A percentile compares a stretch with the other conserved stretches of the same genome.
These are phyloP conservation scores for Thalassophryne amazonica DNA, from an alignment of 2,797 vertebrate genomes.

Conservation along the genomic window DNA sequence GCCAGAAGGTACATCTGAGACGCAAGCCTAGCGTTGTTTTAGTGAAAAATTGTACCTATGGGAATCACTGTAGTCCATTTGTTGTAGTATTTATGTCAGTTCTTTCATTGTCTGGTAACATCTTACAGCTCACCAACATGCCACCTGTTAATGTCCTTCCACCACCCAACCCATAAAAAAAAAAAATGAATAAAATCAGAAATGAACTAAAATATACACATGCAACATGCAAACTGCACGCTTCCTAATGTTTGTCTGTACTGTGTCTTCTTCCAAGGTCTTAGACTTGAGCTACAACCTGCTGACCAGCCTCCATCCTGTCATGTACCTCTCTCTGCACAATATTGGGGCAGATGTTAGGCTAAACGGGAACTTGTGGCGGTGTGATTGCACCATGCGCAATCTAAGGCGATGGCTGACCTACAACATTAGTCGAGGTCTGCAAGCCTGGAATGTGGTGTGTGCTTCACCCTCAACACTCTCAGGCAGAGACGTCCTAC, in stretches of 20 bases:
- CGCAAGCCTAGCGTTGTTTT: too few relatives aligned
- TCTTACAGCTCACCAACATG: too few relatives aligned
- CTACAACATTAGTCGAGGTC: constrained; percentile 59
- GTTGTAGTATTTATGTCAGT: too few relatives aligned
- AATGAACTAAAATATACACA: not conserved
- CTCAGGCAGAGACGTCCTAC: constrained; percentile 64
- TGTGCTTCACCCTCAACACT: constrained; percentile 66
- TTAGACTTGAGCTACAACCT: constrained; percentile 85
- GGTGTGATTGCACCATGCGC: constrained; percentile 72
- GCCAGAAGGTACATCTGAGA: too few relatives aligned
- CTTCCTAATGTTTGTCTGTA: not conserved
- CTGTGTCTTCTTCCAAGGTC: constrained; percentile 63
- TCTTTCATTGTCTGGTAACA: too few relatives aligned
- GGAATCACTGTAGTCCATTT: too few relatives aligned
- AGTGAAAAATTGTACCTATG: too few relatives aligned
- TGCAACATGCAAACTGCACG: not conserved
- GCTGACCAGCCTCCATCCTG: constrained; percentile 73
- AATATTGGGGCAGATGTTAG: constrained; percentile 68
- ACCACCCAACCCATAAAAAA: too few relatives aligned
- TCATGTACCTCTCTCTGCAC: constrained; percentile 67
- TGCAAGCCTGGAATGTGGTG: constrained; percentile 61
- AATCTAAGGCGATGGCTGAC: constrained; percentile 67
- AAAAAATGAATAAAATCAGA: too few relatives aligned
- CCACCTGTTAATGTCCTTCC: too few relatives aligned
- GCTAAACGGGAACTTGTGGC: constrained; percentile 76